Percentiles rank a stretch among this genome's conserved stretches.
phyloP scores from a whole-genome alignment of 2,797 vertebrate genomes.

The Austrolebias charrua region DNA sequence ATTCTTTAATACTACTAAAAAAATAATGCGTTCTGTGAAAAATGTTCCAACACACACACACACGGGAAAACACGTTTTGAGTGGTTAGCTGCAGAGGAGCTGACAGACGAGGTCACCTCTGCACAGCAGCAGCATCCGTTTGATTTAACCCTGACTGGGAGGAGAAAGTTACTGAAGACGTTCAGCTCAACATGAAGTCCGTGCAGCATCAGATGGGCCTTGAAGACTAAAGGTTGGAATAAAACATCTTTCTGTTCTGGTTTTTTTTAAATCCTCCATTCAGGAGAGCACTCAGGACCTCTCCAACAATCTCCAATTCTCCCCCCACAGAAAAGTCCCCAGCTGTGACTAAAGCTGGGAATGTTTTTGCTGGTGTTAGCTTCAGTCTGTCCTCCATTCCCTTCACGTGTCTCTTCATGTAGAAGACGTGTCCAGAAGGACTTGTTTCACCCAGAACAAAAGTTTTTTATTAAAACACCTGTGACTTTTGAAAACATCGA shows the following conservation, averaged over 20 bases:
- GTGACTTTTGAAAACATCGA: constrained; percentile 11
- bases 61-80: constrained; percentile 47
- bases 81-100: constrained; percentile 70
- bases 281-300: constrained; percentile 12
- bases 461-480: neutral
- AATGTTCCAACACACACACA: constrained; percentile 36
- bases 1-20: constrained; percentile 68
- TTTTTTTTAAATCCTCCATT: constrained; percentile 14
- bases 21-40: constrained; percentile 63
- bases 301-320: constrained; percentile 25
- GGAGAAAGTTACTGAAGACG: too few relatives aligned
- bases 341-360: constrained; percentile 29
- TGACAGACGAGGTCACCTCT: constrained; percentile 59
- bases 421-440: constrained; percentile 12
- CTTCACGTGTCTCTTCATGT: constrained; percentile 15
- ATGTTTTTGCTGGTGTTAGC: constrained; percentile 34
- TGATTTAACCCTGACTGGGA: neutral
- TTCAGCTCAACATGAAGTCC: neutral
- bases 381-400: constrained; percentile 8
- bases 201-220: constrained; percentile 34
- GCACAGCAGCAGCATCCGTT: constrained; percentile 64
- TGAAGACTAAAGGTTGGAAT: constrained; percentile 18
- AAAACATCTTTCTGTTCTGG: constrained; percentile 4
- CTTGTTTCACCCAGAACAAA: neutral
- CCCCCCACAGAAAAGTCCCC: constrained; percentile 24